phyloP scores from a whole-genome alignment of 2,888 invertebrate species.

The Pristionchus exspectatus region DNA sequence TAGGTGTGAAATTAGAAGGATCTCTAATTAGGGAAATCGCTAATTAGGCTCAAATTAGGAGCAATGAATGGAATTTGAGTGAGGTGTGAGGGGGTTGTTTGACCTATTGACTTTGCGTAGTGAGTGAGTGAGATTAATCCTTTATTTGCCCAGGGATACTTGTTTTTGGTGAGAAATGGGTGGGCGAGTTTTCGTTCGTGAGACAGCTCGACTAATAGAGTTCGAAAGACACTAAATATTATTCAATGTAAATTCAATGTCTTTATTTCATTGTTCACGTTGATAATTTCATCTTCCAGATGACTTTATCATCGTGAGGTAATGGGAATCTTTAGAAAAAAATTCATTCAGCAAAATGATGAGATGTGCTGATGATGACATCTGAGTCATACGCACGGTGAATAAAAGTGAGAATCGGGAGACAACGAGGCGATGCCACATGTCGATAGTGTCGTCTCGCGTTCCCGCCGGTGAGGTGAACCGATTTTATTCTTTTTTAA shows the following conservation, averaged over 20 bases:
- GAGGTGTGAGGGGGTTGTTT: constrained; percentile 15
- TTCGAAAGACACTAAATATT: no score
- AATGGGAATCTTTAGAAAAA: no score
- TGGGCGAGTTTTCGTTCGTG: background rate
- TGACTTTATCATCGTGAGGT: no score
- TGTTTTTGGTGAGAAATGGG: background rate
- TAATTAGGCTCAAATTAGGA: background rate
- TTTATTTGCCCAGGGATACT: constrained; percentile 13
- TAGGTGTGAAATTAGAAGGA: no score
- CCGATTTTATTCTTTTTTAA: no score
- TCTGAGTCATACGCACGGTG: no score
- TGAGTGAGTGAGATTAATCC: constrained; percentile 28
- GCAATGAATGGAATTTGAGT: background rate
- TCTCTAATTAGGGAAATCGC: background rate
- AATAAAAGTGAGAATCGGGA: no score
- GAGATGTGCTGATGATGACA: no score
- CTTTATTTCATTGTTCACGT: no score
- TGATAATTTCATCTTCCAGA: no score
- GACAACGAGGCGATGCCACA: background rate
- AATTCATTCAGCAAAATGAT: no score
- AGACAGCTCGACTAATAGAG: background rate
- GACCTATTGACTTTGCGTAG: constrained; percentile 19
- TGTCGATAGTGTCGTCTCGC: constrained; percentile 11
- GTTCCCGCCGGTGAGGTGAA: background rate
- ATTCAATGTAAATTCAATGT: no score